These are phyloP conservation scores for Eurois occulta DNA, from an alignment of 2,888 invertebrate species.

Conservation along the genomic window DNA sequence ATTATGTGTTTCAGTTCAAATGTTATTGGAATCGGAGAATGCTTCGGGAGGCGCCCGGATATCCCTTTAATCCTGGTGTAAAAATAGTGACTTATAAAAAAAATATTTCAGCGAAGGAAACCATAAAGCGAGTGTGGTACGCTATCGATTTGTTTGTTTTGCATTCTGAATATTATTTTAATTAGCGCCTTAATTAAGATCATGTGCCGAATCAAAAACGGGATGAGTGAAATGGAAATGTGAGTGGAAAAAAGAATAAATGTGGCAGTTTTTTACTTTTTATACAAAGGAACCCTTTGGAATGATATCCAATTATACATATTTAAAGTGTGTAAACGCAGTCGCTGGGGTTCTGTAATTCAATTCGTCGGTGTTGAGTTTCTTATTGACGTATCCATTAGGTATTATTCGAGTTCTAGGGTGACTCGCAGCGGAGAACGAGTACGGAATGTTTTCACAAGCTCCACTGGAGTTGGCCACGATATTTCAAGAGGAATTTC, in stretches of 20 bases:
- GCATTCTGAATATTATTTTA: conserved; percentile 52
- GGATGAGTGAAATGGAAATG: conserved; percentile 59
- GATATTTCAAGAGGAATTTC: conserved; percentile 53
- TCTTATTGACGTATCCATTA: conserved; percentile 89
- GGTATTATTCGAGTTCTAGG: conserved; percentile 76
- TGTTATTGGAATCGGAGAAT: conserved; percentile 48
- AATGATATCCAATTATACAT: conserved; percentile 84
- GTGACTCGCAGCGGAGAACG: conserved; percentile 66
- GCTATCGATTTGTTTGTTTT: conserved; percentile 47
- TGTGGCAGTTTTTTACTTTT: conserved; percentile 59
- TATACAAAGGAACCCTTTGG: conserved; percentile 70
- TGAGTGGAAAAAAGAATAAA: conserved; percentile 49
- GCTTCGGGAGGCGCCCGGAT: conserved; percentile 12
- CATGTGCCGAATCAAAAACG: conserved; percentile 59
- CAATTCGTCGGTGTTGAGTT: conserved; percentile 84
- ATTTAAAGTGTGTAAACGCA: conserved; percentile 83
- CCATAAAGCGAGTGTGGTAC: conserved; percentile 44
- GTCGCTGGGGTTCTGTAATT: conserved; percentile 81
- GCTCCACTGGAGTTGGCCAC: conserved; percentile 37
- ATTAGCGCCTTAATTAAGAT: conserved; percentile 63
- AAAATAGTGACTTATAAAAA: conserved; percentile 53
- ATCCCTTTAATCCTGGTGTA: conserved; percentile 39
- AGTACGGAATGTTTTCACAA: conserved; percentile 64
- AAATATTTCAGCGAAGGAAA: conserved; percentile 55
- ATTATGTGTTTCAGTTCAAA: conserved; percentile 22